Conservation (phyloP, 2,797 vertebrate genomes). For the Lophura swinhoii region DNA sequence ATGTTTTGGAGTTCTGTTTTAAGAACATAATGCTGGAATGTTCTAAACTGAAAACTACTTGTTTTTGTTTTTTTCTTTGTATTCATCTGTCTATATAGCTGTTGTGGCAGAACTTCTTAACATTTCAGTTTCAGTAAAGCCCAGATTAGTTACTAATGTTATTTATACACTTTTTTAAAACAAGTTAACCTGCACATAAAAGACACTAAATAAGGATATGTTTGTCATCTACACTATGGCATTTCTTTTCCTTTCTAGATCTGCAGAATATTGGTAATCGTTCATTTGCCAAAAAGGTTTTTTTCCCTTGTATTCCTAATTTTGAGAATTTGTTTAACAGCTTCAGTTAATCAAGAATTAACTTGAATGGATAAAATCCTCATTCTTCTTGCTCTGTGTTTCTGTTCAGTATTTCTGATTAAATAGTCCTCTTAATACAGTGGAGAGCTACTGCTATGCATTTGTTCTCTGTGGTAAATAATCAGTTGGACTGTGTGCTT, state of each 20-base stretch:
- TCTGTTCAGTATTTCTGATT: neutral
- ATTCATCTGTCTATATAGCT: neutral
- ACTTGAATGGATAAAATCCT: neutral
- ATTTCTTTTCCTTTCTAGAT: neutral
- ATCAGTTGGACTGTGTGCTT: neutral
- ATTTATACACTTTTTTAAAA: neutral
- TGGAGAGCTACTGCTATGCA: neutral
- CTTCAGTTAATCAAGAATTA: neutral
- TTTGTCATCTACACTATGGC: neutral
- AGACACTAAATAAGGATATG: neutral
- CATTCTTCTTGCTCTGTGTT: neutral
- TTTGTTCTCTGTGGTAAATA: conserved; percentile 33
- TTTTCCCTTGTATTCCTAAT: neutral
- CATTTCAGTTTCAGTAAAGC: neutral
- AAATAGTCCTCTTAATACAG: neutral
- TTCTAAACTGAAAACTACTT: neutral
- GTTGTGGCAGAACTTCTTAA: neutral
- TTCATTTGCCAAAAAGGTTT: neutral
- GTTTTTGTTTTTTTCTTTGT: neutral
- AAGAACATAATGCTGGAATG: neutral
- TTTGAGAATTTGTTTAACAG: neutral
- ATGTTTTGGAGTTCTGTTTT: neutral
- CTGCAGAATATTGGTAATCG: neutral
- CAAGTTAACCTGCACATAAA: neutral
- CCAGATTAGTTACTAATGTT: neutral